phyloP scores from a whole-genome alignment of 2,797 vertebrate genomes.

The Sebastes flavidus region DNA sequence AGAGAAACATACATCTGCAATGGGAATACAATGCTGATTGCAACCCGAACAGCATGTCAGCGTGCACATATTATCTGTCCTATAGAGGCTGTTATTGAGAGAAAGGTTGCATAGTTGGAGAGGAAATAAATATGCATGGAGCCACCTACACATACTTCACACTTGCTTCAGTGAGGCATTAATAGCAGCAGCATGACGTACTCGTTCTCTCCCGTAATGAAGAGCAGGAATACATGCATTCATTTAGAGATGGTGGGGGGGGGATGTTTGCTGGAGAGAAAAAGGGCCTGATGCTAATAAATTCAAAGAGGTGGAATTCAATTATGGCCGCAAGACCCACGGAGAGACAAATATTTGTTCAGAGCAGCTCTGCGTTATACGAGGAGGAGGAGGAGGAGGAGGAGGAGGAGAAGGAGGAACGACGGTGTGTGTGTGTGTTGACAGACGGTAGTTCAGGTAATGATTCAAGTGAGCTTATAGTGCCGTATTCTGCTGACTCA shows the following conservation, averaged over 20 bases:
- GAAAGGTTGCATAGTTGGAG: background rate
- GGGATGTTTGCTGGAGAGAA: constrained; percentile 20
- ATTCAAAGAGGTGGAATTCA: constrained; percentile 64
- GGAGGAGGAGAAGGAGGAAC: background rate
- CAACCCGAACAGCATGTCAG: background rate
- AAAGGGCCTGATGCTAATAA: constrained; percentile 38
- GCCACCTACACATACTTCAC: constrained; percentile 55
- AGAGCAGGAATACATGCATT: constrained; percentile 32
- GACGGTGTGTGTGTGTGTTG: background rate
- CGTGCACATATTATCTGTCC: background rate
- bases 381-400: background rate
- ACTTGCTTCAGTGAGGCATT: constrained; percentile 20
- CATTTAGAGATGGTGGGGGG: constrained; percentile 8
- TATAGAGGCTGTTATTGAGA: constrained; percentile 24
- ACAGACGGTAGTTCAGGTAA: constrained; percentile 25
- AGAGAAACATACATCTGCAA: constrained; percentile 2
- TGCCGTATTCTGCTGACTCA: constrained; percentile 61
- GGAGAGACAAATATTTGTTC: constrained; percentile 5
- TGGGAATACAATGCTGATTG: background rate
- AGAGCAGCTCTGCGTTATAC: constrained; percentile 3
- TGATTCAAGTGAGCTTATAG: constrained; percentile 11
- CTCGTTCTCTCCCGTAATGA: constrained; percentile 43
- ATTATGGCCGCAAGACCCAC: constrained; percentile 33
- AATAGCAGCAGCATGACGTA: constrained; percentile 9
- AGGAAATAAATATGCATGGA: constrained; percentile 50